phyloP scores from a whole-genome alignment of 2,797 vertebrate species.

The Gymnopithys bicolor region DNA sequence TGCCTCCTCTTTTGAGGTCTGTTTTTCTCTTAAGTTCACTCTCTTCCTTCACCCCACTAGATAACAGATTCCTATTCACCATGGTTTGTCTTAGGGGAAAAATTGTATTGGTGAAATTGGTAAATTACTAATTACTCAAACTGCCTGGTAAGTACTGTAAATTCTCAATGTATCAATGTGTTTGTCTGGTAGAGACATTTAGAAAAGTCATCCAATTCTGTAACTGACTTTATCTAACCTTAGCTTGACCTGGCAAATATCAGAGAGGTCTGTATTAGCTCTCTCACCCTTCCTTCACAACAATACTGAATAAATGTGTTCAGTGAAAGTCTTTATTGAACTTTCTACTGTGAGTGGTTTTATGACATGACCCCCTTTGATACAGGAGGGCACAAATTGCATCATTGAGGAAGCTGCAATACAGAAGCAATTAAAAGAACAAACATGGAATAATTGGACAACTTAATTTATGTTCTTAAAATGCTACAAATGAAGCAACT shows the following conservation, averaged over 20 bases:
- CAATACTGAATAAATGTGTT: not conserved
- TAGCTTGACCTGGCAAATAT: not conserved
- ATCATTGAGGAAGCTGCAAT: constrained; percentile 1
- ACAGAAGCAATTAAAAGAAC: constrained; percentile 67
- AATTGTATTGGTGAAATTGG: not conserved
- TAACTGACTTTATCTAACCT: not conserved
- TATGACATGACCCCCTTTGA: not conserved
- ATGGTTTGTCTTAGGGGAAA: rapidly evolving
- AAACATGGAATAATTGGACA: constrained; percentile 50
- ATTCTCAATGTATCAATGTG: not conserved
- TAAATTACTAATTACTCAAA: not conserved
- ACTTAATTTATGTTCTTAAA: constrained; percentile 58
- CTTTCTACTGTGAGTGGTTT: not conserved
- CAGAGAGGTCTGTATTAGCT: not conserved
- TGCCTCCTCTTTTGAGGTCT: not conserved
- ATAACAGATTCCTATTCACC: not conserved
- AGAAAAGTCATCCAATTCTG: not conserved
- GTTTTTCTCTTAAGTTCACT: not conserved
- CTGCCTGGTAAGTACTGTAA: not conserved
- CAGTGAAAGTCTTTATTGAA: not conserved
- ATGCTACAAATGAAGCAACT: constrained; percentile 20
- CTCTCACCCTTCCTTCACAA: not conserved
- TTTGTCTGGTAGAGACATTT: not conserved
- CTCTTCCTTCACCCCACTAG: not conserved
- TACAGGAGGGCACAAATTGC: not conserved